Conservation (phyloP, 2,113 vertebrate species). For the Channa maculata region DNA sequence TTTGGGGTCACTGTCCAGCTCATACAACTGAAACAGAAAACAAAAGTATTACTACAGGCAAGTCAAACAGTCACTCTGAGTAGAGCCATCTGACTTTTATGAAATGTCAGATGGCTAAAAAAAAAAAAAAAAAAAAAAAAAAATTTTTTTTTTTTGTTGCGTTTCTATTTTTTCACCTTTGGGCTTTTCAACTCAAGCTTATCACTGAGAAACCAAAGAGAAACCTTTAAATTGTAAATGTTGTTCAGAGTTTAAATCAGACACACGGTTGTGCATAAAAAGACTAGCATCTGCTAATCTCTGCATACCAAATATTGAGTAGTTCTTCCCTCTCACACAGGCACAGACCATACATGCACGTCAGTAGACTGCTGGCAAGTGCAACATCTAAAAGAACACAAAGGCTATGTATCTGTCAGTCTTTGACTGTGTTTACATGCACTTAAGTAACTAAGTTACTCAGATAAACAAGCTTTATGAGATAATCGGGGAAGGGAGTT, state of each 20-base stretch:
- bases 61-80: neutral
- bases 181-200: too few species aligned
- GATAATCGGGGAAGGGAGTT: too few species aligned
- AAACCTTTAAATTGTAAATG: too few species aligned
- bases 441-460: too few species aligned
- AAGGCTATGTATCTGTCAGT: neutral
- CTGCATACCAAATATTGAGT: neutral
- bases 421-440: neutral
- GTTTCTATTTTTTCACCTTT: too few species aligned
- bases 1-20: slow-evolving; percentile 94
- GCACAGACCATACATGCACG: neutral
- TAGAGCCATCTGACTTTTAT: neutral
- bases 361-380: neutral
- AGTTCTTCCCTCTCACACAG: neutral
- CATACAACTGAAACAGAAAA: slow-evolving; percentile 88
- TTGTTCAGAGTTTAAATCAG: too few species aligned
- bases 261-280: too few species aligned
- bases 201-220: too few species aligned
- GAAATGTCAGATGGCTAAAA: too few species aligned
- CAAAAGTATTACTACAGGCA: neutral
- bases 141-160: too few species aligned
- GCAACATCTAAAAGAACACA: neutral
- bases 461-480: too few species aligned
- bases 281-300: neutral
- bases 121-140: too few species aligned